Evolutionary conservation across 2,888 invertebrate genomes (phyloP).

Genomic region (Latrodectus elegans): DNA sequence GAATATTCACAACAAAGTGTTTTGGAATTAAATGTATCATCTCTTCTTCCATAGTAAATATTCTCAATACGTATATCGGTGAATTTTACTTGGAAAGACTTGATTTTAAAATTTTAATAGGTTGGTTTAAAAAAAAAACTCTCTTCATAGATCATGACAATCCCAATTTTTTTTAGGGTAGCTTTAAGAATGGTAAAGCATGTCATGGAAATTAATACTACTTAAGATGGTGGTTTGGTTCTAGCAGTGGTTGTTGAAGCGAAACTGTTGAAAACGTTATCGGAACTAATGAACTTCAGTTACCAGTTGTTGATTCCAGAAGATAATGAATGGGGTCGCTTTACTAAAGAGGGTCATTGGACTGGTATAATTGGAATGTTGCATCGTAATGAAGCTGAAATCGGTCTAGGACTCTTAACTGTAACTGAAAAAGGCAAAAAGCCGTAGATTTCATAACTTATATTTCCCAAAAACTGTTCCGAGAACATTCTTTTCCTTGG

Average conservation of each 20-base stretch:
- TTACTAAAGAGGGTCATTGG: not conserved
- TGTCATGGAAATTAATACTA: not conserved
- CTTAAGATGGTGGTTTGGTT: not conserved
- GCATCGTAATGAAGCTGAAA: constrained; percentile 73
- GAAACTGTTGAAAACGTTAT: constrained; percentile 3
- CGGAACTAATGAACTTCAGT: not conserved
- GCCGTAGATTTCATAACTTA: constrained; percentile 78
- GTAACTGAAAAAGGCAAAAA: constrained; percentile 78
- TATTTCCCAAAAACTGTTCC: constrained; percentile 35
- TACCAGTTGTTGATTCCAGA: not conserved
- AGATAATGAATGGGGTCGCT: constrained; percentile 21
- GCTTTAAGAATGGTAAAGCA: not conserved
- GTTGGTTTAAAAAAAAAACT: too few species aligned
- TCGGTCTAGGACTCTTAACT: constrained; percentile 78
- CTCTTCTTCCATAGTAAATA: too few species aligned
- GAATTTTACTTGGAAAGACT: too few species aligned
- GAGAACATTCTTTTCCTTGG: not conserved
- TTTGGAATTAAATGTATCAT: too few species aligned
- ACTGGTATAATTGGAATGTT: constrained; percentile 72
- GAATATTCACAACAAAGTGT: too few species aligned
- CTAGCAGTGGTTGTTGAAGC: constrained; percentile 15
- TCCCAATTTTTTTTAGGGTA: constrained; percentile 9
- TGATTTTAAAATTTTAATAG: too few species aligned
- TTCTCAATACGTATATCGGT: too few species aligned
- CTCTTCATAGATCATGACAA: too few species aligned